A percentile compares a stretch with the other conserved stretches of the same genome.
Conservation (phyloP, 2,888 invertebrate genomes). For the Himalopsyche tibetana region DNA sequence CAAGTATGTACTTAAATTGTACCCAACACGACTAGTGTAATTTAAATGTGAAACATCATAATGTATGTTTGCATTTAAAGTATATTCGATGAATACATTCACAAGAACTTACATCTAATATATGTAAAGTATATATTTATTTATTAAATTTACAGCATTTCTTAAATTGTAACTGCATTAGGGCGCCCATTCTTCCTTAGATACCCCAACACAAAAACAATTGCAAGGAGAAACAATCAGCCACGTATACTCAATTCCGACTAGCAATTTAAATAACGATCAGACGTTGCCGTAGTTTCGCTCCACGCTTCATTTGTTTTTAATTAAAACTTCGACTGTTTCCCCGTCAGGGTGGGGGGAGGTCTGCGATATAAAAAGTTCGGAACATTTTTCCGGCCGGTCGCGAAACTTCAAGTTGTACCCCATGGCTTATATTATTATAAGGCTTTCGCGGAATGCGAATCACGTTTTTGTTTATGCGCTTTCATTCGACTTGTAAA, state of each 20-base stretch:
- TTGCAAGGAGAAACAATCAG: slow-evolving; percentile 35
- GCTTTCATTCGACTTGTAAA: slow-evolving; percentile 56
- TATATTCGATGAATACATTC: too few relatives aligned
- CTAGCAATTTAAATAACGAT: slow-evolving; percentile 56
- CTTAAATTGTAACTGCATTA: not conserved
- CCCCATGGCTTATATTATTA: slow-evolving; percentile 45
- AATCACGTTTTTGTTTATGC: slow-evolving; percentile 64
- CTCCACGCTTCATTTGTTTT: slow-evolving; percentile 63
- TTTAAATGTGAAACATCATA: too few relatives aligned
- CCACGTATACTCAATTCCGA: slow-evolving; percentile 39
- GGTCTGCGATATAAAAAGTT: not conserved
- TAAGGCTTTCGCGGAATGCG: slow-evolving; percentile 53
- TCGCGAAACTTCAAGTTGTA: slow-evolving; percentile 5
- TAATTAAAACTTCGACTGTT: slow-evolving; percentile 61
- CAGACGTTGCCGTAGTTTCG: slow-evolving; percentile 47
- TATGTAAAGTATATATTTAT: too few relatives aligned
- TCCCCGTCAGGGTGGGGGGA: not conserved
- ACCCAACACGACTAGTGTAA: too few relatives aligned
- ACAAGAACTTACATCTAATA: too few relatives aligned
- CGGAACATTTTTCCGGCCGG: slow-evolving; percentile 1
- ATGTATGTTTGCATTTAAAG: too few relatives aligned
- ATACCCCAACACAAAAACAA: slow-evolving; percentile 15
- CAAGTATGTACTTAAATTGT: too few relatives aligned
- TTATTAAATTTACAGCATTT: too few relatives aligned
- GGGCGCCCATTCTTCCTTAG: not conserved